Conservation (phyloP, 2,113 vertebrate species). For the Meleagris gallopavo region DNA sequence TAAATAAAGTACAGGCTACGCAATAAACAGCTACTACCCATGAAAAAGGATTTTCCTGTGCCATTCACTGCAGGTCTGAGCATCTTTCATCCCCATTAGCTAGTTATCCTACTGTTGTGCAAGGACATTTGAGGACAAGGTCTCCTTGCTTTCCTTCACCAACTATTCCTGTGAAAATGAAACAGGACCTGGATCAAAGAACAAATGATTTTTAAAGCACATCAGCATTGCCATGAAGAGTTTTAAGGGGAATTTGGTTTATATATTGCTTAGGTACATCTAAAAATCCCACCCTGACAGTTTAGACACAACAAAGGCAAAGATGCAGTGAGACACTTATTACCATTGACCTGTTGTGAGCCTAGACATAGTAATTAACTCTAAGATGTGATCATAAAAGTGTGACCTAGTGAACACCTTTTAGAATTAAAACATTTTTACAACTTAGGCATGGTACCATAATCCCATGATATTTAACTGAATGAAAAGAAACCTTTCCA, state of each 20-base stretch:
- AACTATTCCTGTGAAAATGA: not conserved
- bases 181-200: not conserved
- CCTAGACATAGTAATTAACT: slow-evolving; percentile 8
- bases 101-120: not conserved
- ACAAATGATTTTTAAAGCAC: not conserved
- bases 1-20: not conserved
- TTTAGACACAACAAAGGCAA: not conserved
- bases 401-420: not conserved
- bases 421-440: slow-evolving; percentile 27
- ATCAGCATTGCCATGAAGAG: not conserved
- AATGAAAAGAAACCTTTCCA: not conserved
- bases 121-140: fast-evolving
- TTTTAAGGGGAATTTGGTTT: slow-evolving; percentile 4
- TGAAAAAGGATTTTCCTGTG: not conserved
- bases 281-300: slow-evolving; percentile 2
- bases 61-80: not conserved
- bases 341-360: not conserved
- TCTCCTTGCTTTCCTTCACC: not conserved
- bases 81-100: not conserved
- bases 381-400: not conserved
- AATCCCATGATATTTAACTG: not conserved
- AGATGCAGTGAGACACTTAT: not conserved
- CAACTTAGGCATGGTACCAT: not conserved
- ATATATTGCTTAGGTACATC: not conserved
- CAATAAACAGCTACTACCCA: not conserved